A percentile compares a stretch with the other conserved stretches of the same genome.
Conservation (phyloP, 2,888 invertebrate species). For the Cheilosia urbana region DNA sequence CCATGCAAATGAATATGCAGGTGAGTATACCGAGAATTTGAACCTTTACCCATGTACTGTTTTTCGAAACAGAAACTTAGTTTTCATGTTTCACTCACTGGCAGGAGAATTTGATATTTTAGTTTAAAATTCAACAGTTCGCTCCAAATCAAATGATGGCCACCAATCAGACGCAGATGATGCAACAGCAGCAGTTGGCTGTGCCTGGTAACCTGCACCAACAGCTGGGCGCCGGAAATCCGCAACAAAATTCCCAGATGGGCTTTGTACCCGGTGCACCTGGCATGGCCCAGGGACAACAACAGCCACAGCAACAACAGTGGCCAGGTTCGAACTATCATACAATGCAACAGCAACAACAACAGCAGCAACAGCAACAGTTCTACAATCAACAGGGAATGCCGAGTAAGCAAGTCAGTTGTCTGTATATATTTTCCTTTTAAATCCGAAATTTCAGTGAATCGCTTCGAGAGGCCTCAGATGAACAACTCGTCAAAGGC, state of each 20-base stretch:
- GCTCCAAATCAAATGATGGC: conserved; percentile 83
- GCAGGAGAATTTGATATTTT: conserved; percentile 12
- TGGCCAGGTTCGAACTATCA: conserved; percentile 82
- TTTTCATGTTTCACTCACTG: background rate
- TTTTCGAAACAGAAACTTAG: background rate
- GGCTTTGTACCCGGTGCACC: conserved; percentile 82
- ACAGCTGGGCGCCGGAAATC: conserved; percentile 80
- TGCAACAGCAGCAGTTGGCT: conserved; percentile 81
- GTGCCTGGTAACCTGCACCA: conserved; percentile 81
- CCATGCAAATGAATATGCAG: conserved; percentile 83
- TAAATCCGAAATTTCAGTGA: conserved; percentile 78
- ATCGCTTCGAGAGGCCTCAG: conserved; percentile 83
- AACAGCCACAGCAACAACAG: conserved; percentile 84
- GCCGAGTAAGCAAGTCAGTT: conserved; percentile 78
- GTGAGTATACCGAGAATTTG: conserved; percentile 69
- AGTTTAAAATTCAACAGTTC: conserved; percentile 81
- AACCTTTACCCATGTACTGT: background rate
- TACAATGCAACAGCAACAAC: conserved; percentile 79
- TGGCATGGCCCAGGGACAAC: conserved; percentile 83
- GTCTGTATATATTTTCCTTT: background rate
- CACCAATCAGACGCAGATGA: conserved; percentile 81
- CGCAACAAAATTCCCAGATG: conserved; percentile 81
- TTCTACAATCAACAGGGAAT: conserved; percentile 82
- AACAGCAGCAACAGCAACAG: conserved; percentile 79
- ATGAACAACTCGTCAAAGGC: conserved; percentile 90